These are phyloP conservation scores for Phyto melanocephala DNA, from an alignment of 2,888 invertebrate species.

Conservation along the genomic window DNA sequence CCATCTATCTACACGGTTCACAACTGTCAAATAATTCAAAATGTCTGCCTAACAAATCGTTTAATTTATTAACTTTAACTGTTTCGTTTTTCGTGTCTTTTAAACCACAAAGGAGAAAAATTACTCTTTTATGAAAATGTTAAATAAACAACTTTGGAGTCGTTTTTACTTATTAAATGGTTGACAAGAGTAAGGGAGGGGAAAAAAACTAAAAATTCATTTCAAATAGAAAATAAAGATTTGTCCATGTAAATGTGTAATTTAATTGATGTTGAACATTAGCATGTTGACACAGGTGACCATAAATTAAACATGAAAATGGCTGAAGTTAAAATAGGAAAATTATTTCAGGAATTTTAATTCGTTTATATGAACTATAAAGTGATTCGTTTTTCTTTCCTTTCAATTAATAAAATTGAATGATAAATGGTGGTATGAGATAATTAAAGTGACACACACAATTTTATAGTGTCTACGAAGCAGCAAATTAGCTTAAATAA, in stretches of 20 bases:
- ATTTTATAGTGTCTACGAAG: background rate
- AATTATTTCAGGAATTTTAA: slow-evolving; percentile 1
- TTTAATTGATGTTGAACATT: slow-evolving; percentile 41
- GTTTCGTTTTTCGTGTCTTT: slow-evolving; percentile 7
- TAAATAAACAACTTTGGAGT: slow-evolving; percentile 22
- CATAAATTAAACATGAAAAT: slow-evolving; percentile 7
- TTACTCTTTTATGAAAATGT: slow-evolving; percentile 32
- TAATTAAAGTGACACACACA: background rate
- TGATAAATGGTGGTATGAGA: background rate
- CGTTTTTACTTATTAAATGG: background rate
- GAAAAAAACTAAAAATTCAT: background rate
- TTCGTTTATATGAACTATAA: background rate
- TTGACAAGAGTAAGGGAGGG: background rate
- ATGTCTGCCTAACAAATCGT: slow-evolving; percentile 72
- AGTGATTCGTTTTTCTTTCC: background rate
- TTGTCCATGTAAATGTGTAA: slow-evolving; percentile 24
- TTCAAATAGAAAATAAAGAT: slow-evolving; percentile 16
- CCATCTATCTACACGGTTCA: slow-evolving; percentile 56
- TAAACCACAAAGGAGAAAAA: slow-evolving; percentile 44
- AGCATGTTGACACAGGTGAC: slow-evolving; percentile 32
- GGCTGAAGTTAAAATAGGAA: background rate
- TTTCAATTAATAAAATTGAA: background rate
- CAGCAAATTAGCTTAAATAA: background rate
- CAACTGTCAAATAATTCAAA: slow-evolving; percentile 74
- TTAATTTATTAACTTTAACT: slow-evolving; percentile 67